Base-by-base conservation (phyloP, 2,113 vertebrate genomes). In the Colaptes auratus region DNA sequence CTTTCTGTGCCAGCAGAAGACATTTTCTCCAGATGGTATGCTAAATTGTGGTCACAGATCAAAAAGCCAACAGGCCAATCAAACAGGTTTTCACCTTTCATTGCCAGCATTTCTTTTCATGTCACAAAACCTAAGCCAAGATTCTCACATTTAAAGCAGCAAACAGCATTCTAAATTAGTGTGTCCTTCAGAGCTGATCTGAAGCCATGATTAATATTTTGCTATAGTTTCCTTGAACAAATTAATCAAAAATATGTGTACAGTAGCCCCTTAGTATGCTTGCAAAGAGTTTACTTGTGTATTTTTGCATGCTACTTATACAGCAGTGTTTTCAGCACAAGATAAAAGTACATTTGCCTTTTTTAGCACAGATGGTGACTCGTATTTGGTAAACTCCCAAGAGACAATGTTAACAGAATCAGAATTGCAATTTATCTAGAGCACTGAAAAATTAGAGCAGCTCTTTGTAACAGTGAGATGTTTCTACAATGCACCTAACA, bases 71-170 rank as follows among this genome's bases (percentile, higher is more conserved):
- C 84, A 86, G 80, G 90, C 85, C 88, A 96, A 74, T 33, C 73
- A 89, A 80, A 90, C 90, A 91, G 69, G 39, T 91, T 95, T 96
- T 83, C 91, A 89, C 69, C 80, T 75, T 95, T 67, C 88, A 63
- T 53, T 96, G 93, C 92, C 89, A 96, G 85, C 59, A 67, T 63
- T 92, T 88, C 42, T 86, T 93, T 95, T 88, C 72, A 90, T 92
- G 94, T 89, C 94, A 96, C 56, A 93, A 96, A 95, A 92, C 63
- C 76, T 60, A 95, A 91, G 95, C 91, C 93, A 97, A 95, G 82
- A 91, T 79, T 65, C 79, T 89, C 85, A 89, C 89, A 94, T 96
- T 86, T 82, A 96, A 96, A 94, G 79, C 60, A 82, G 69, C 74
- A 91, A 92, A 86, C 50, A 74, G 75, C 31, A 69, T 76, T 95